Percentiles rank a stretch among this genome's conserved stretches.
phyloP scores from a whole-genome alignment of 1,140 invertebrate species.

The Babylonia areolata region DNA sequence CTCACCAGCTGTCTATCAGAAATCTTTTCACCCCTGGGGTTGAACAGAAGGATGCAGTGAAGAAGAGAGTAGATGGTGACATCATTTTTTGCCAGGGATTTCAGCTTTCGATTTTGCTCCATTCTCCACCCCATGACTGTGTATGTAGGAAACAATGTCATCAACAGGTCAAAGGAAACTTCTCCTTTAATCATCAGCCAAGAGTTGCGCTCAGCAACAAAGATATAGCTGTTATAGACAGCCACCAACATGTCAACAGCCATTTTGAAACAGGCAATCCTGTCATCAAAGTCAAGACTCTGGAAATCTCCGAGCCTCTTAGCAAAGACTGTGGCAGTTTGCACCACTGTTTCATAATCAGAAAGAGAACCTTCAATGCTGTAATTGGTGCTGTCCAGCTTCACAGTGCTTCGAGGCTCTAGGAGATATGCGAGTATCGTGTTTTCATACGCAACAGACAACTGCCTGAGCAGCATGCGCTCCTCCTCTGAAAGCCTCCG shows the following conservation, averaged over 20 bases:
- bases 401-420: background rate
- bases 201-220: constrained; percentile 54
- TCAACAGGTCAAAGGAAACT: constrained; percentile 66
- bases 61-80: constrained; percentile 87
- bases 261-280: constrained; percentile 55
- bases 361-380: constrained; percentile 59
- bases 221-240: constrained; percentile 61
- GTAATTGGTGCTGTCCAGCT: constrained; percentile 43
- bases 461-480: constrained; percentile 24
- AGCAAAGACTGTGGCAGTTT: constrained; percentile 60
- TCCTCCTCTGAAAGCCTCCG: constrained; percentile 35
- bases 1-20: constrained; percentile 84
- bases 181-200: constrained; percentile 62
- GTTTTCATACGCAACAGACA: constrained; percentile 32
- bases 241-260: constrained; percentile 54
- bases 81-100: constrained; percentile 63
- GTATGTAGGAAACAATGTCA: constrained; percentile 60
- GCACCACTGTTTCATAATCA: constrained; percentile 59
- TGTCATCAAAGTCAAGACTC: constrained; percentile 56
- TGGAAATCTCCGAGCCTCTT: constrained; percentile 63
- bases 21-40: constrained; percentile 86
- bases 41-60: constrained; percentile 91
- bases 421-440: constrained; percentile 17
- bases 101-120: constrained; percentile 78
- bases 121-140: constrained; percentile 67